Evolutionary conservation across 2,113 vertebrate species (phyloP), one percentile per base, ranked within the genome.

Genomic region (Brachyhypopomus occidentalis): DNA sequence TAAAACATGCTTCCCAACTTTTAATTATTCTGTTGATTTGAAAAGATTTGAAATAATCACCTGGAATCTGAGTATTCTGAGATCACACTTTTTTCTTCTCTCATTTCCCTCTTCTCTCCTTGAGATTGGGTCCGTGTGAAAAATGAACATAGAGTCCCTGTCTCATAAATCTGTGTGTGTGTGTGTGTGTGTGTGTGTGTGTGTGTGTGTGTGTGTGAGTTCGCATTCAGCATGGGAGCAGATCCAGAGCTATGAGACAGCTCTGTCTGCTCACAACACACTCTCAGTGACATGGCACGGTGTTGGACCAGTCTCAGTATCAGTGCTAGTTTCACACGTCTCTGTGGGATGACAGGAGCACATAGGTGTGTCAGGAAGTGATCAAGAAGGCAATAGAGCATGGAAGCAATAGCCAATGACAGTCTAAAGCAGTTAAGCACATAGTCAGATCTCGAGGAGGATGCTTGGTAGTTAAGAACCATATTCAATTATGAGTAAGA

Each of bases 351-450:
- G 72, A 55, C 48, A 19, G 62, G 63, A 66, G 78, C 66, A 72
- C n/a, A 25, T 87, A 90, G 88, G 87, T 90, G 84, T 83, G 45
- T 66, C 70, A 76, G 78, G 2, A 74, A 83, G 23, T 77, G 58
- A 72, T 78, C 72, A 77, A 16, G 25, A 6, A 58, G 14, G 59
- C 58, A 77, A 45, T 52, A 30, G 41, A 77, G 19, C 5, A 23
- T 17, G 62, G 59, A 55, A 55, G 60, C 41, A 17, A 27, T 27
- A 41, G 34, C 8, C 55, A 64, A 22, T 11, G 20, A 22, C 5
- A 34, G 70, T 67, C 30, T 72, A 48, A 41, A 72, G 34, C 78
- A 56, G 23, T 77, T 16, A 5, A 70, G 66, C 66, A n/a, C 66
- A 70, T 34, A 41, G 36, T n/a, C 11, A 41, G 3, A 19, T 16